Base-by-base conservation (phyloP, 2,113 vertebrate genomes). In the Telmatochromis bifrenatus region DNA sequence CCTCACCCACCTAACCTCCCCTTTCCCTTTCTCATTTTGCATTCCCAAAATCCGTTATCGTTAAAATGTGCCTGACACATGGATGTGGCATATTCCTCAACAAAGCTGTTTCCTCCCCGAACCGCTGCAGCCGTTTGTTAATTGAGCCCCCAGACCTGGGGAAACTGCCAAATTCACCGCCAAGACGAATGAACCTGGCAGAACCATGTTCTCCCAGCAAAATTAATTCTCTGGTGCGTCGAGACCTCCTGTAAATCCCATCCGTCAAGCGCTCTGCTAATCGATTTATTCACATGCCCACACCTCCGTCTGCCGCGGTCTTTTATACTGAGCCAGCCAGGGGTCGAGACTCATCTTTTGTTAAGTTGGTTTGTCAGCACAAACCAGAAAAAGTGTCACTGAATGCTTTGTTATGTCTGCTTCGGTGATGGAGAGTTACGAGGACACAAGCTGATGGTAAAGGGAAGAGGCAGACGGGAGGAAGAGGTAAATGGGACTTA, bases 211-310 rank as follows among this genome's bases (percentile, higher is more conserved):
- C 80, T 56, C 91, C 90, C 15, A 53, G 94, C 91, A 42, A 96
- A 96, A 96, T 96, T 89, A 96, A 95, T 96, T 94, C 93, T 95
- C 90, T 85, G 85, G 88, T 87, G 93, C 83, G 95, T 94, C 93
- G 81, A 79, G 79, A 92, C 88, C 93, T 93, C 94, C 95, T 89
- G 89, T 93, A 89, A 93, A 93, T 88, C 90, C 91, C 95, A 96
- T 96, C 95, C 94, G 91, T 96, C 96, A 97, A 91, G 85, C 19
- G 81, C 81, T 55, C 82, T 53, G 1, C 91, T 96, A 95, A 96
- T 97, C 95, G 90, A 95, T 95, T 96, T 94, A 96, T 93, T 95
- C 90, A 84, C 90, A 14, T 87, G 39, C 88, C 82, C 85, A 87
- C 92, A 90, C 89, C 89, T 89, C 91, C 54, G 82, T 92, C 90